Evolutionary conservation across 2,113 vertebrate genomes (phyloP), one percentile per base, ranked within the genome.

Genomic region (Prolemur simus): DNA sequence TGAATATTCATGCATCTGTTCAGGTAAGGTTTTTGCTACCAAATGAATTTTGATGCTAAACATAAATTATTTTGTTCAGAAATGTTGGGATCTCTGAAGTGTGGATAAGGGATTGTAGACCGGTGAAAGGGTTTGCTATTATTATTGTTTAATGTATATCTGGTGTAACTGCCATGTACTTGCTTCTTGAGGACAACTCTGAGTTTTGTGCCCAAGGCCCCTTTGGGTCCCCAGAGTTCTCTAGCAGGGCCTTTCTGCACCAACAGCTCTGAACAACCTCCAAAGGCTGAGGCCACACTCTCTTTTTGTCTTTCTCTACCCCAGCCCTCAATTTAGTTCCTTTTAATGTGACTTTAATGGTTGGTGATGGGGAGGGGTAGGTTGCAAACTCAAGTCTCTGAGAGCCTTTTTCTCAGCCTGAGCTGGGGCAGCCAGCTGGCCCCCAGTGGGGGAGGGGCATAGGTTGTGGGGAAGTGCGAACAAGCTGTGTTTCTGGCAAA

Each of bases 371-470:
- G 42, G 49, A 47, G 37, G 15, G 32, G 8, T 8, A 32, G 15
- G 39, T 45, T 32, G 25, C 49, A 60, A 69, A 47, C 34, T 87
- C 71, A 71, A 76, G 12, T 66, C 17, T 47, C 58, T 29, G 15
- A 18, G 91, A 49, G 9, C 3, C 64, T 90, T 66, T 71, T 73
- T 73, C 18, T 23, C n/a, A 47, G 82, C 20, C 66, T 9, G 7
- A 20, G 74, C 27, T 56, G 10, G 23, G 32, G 42, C 39, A 63
- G 23, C 39, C 42, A 27, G 8, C 21, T 60, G 71, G 34, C n/a
- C 7, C 86, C 54, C 6, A 5, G 6, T 12, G 3, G 14, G 5
- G 45, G 14, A 25, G 12, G 5, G 32, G 20, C 13, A 0, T 27
- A 74, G 78, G 66, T 42, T 27, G 4, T 20, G 29, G 25, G 66